Evolutionary conservation across 1,140 invertebrate genomes (phyloP), one percentile per base, ranked within the genome.

Genomic region (Caenorhabditis briggsae): DNA sequence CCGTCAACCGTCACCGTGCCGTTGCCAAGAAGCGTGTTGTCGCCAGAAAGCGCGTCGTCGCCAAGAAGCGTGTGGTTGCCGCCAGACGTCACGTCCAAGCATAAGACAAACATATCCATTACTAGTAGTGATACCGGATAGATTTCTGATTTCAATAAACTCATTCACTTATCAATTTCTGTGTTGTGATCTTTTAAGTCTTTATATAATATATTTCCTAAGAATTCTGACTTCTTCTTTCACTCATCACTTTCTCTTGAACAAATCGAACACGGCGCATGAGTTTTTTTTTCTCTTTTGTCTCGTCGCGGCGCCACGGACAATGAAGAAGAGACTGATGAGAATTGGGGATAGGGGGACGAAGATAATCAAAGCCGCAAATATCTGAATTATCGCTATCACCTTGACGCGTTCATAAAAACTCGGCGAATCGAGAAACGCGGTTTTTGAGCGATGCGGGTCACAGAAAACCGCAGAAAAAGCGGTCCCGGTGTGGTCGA

Each of bases 391-490:
- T 78, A 78, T 78, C 70, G 70, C 46, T 78, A 78, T 78, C 70
- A 78, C 70, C 46, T 78, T 9, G 46, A 78, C 46, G 8, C 14
- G 33, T 78, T 23, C 70, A 78, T 78, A 78, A 78, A 78, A 78
- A 78, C 70, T 78, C 70, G 7, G 70, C 46, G 70, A 53, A 78
- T 78, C 70, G 70, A 78, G 46, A 78, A 78, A 33, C 33, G 64
- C 33, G 50, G 50, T 53, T 78, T 33, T 33, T 33, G 33, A 33
- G 23, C 20, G 70, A 78, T 78, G 70, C 70, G 53, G 70, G 70
- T 78, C 70, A 78, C 9, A 78, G 70, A 78, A 78, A 78, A 78
- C 70, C 70, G 70, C 43, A 78, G 46, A 78, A 78, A 78, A 78
- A 78, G 70, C 46, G 20, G 70, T 78, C 70, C 70, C 70, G 70